Conservation (phyloP, 2,797 vertebrate species). For the Gymnoscopelus microlampas region DNA sequence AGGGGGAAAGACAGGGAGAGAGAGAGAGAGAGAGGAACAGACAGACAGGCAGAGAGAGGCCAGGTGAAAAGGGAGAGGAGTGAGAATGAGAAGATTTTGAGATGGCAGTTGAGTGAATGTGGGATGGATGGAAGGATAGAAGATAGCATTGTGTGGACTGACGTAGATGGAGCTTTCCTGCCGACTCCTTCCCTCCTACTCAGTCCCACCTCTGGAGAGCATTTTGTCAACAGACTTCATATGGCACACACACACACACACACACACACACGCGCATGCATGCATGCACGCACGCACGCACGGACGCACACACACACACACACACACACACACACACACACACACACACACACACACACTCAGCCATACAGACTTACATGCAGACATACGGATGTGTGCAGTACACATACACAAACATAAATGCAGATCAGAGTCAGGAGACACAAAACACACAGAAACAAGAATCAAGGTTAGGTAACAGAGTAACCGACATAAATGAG, state of each 20-base stretch:
- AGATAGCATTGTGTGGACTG: conserved; percentile 23
- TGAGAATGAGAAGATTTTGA: not conserved
- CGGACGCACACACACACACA: conserved; percentile 8
- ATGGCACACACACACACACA: conserved; percentile 44
- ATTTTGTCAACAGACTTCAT: not conserved
- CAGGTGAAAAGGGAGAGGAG: not conserved
- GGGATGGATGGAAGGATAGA: not conserved
- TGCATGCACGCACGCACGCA: conserved; percentile 22
- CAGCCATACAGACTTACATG: no score
- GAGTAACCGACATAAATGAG: no score
- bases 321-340: conserved; percentile 14
- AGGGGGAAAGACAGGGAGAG: not conserved
- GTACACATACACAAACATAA: no score
- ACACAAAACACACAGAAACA: conserved; percentile 15
- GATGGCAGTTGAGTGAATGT: not conserved
- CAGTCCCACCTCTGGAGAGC: conserved; percentile 31
- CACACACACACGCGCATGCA: conserved; percentile 29
- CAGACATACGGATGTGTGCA: no score
- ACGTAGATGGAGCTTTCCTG: conserved; percentile 1
- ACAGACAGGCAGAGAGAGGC: no score
- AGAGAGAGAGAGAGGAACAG: not conserved
- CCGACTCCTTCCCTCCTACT: conserved; percentile 1
- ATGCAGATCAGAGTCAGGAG: no score
- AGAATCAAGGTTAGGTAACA: no score
- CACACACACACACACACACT: not conserved